Evolutionary conservation across 2,797 vertebrate species (phyloP).

Genomic region (Microctenopoma steveboyesi): DNA sequence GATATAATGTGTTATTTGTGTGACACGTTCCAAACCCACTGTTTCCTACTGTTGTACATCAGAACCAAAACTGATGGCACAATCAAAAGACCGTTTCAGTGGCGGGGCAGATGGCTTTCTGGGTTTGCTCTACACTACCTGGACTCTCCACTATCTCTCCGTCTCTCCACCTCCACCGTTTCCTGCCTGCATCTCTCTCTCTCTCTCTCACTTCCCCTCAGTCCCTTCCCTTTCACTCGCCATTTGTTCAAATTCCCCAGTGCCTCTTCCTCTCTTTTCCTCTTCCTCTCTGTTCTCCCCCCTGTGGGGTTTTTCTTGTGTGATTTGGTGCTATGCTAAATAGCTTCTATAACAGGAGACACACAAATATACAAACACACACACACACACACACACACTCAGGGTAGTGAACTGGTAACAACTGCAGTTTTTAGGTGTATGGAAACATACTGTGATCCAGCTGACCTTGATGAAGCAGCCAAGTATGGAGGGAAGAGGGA

Average conservation of each 20-base stretch:
- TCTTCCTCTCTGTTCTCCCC: conserved; percentile 2
- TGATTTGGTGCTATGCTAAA: conserved; percentile 35
- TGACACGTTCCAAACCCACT: no score
- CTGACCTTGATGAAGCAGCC: conserved; percentile 54
- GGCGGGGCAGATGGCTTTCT: conserved; percentile 24
- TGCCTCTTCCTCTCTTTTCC: conserved; percentile 11
- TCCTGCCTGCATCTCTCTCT: background rate
- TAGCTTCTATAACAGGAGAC: conserved; percentile 32
- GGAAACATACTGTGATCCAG: conserved; percentile 42
- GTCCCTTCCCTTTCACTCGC: conserved; percentile 10
- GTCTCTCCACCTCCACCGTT: conserved; percentile 3
- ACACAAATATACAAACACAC: conserved; percentile 6
- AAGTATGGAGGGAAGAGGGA: conserved; percentile 33
- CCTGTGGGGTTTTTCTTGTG: conserved; percentile 36
- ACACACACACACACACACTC: background rate
- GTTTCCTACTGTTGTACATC: no score
- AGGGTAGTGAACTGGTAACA: conserved; percentile 39
- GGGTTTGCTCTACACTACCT: conserved; percentile 18
- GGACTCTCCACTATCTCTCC: conserved; percentile 12
- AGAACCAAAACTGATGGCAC: background rate
- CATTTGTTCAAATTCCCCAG: conserved; percentile 46
- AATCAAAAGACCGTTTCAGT: background rate
- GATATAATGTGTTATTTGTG: no score
- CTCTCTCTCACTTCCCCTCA: background rate
- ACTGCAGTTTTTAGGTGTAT: conserved; percentile 51